phyloP scores from a whole-genome alignment of 2,888 invertebrate species.

The Epinotia ramella region DNA sequence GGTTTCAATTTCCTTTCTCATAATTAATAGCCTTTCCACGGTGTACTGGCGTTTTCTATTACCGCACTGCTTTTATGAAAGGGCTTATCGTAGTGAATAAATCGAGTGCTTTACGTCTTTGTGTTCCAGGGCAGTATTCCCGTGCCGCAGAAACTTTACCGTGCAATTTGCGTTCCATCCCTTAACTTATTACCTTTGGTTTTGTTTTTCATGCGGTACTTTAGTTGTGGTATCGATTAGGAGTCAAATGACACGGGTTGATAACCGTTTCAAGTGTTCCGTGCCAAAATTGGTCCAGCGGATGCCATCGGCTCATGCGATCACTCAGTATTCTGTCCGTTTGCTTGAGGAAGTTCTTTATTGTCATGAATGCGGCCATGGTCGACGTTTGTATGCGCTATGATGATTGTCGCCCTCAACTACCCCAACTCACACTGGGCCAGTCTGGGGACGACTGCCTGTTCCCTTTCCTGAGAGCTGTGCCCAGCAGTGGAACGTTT shows the following conservation, averaged over 20 bases:
- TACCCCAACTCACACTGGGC: too few species aligned
- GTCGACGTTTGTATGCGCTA: background rate
- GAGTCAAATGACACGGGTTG: slow-evolving; percentile 1
- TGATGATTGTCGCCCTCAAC: too few species aligned
- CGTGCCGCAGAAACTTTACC: slow-evolving; percentile 72
- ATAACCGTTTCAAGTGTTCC: too few species aligned
- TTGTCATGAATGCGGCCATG: background rate
- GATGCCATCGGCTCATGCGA: too few species aligned
- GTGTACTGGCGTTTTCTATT: slow-evolving; percentile 77
- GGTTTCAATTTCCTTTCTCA: slow-evolving; percentile 84
- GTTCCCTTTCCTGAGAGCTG: too few species aligned
- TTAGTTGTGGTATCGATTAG: slow-evolving; percentile 10
- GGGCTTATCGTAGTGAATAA: background rate
- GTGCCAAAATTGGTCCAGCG: too few species aligned
- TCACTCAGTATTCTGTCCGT: too few species aligned
- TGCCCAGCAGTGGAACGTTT: too few species aligned
- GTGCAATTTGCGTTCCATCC: slow-evolving; percentile 72
- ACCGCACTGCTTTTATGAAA: slow-evolving; percentile 58
- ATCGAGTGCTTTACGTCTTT: slow-evolving; percentile 14
- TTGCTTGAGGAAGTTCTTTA: background rate
- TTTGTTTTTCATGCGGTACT: slow-evolving; percentile 37
- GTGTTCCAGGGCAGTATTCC: slow-evolving; percentile 57
- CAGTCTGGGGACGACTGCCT: too few species aligned
- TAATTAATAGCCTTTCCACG: slow-evolving; percentile 83
- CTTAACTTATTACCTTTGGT: slow-evolving; percentile 60